A percentile compares a stretch with the other conserved stretches of the same genome.
Evolutionary conservation across 2,888 invertebrate genomes (phyloP).

Genomic region (Vesta saturnalis): DNA sequence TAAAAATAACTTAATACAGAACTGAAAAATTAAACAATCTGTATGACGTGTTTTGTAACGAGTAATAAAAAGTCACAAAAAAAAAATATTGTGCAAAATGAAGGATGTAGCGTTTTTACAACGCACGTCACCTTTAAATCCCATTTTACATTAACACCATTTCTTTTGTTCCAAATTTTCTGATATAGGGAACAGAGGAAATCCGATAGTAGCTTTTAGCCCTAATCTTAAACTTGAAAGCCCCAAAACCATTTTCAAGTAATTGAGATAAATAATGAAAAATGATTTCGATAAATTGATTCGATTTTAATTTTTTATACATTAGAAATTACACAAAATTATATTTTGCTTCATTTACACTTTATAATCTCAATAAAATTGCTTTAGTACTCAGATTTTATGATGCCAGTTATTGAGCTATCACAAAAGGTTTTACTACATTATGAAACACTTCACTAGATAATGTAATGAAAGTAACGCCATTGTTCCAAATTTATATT

Average conservation of each 20-base stretch:
- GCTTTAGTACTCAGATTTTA: background rate
- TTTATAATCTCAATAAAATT: background rate
- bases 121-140: slow-evolving; percentile 5
- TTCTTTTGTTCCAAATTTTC: slow-evolving; percentile 6
- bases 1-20: background rate
- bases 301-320: no score
- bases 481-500: background rate
- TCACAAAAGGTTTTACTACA: no score
- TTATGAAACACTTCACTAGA: background rate
- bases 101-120: background rate
- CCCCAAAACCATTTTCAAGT: background rate
- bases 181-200: slow-evolving; percentile 5
- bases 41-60: no score
- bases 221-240: slow-evolving; percentile 8
- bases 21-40: no score
- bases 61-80: no score
- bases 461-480: background rate
- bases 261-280: slow-evolving; percentile 2
- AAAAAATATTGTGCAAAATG: background rate
- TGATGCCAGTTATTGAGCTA: background rate
- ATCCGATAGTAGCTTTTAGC: slow-evolving; percentile 13
- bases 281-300: no score
- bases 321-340: no score
- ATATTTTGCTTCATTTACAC: no score
- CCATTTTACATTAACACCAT: slow-evolving; percentile 12